Conservation (phyloP, 2,888 invertebrate species). For the Conchocele bisecta region DNA sequence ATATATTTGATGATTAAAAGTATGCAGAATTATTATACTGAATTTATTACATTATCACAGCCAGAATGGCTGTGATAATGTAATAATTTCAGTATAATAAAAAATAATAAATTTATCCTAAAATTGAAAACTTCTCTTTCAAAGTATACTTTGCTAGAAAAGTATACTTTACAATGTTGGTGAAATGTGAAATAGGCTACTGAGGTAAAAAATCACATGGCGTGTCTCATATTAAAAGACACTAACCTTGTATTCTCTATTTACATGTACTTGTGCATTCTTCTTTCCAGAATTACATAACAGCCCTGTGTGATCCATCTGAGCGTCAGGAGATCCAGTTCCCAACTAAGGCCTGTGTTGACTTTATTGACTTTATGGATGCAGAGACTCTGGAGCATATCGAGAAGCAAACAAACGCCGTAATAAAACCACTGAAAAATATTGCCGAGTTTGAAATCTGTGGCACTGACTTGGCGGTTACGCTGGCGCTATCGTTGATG, state of each 20-base stretch:
- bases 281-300: constrained; percentile 69
- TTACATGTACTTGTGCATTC: constrained; percentile 5
- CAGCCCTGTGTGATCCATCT: constrained; percentile 64
- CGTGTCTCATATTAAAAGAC: too few species aligned
- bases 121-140: too few species aligned
- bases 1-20: too few species aligned
- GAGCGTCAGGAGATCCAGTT: constrained; percentile 59
- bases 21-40: too few species aligned
- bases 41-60: too few species aligned
- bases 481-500: constrained; percentile 74
- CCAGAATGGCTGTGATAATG: too few species aligned
- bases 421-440: constrained; percentile 54
- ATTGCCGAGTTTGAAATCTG: constrained; percentile 61
- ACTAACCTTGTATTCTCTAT: not conserved
- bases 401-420: constrained; percentile 69
- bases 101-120: too few species aligned
- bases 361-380: constrained; percentile 51
- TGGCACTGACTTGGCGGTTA: constrained; percentile 72
- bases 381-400: constrained; percentile 60
- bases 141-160: too few species aligned
- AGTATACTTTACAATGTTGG: too few species aligned
- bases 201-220: too few species aligned
- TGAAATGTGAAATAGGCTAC: too few species aligned
- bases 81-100: too few species aligned
- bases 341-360: constrained; percentile 39